A percentile compares a stretch with the other conserved stretches of the same genome.
phyloP scores from a whole-genome alignment of 2,113 vertebrate genomes.

The Eretmochelys imbricata region DNA sequence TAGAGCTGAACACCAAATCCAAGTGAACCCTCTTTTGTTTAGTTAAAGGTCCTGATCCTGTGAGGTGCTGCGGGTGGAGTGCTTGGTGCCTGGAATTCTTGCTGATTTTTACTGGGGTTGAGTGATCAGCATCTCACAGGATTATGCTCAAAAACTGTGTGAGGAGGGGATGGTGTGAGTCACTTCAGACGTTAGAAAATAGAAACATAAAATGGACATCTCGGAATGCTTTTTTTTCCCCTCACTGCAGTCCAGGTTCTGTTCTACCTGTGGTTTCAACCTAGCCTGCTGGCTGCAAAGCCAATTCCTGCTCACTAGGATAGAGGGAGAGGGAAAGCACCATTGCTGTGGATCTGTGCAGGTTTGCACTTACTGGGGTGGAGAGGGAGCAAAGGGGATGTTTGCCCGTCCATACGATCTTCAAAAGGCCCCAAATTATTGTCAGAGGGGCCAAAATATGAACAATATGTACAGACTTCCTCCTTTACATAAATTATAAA shows the following conservation, averaged over 20 bases:
- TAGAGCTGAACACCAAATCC: neutral
- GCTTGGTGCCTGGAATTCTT: neutral
- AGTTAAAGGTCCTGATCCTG: neutral
- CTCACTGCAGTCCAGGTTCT: neutral
- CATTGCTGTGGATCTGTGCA: neutral
- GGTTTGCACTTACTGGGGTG: neutral
- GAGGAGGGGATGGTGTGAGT: neutral
- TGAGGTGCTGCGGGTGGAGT: neutral
- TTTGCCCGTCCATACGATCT: too few species aligned
- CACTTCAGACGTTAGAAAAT: neutral
- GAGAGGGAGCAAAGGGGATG: neutral
- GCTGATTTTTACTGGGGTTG: neutral
- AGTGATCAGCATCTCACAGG: neutral
- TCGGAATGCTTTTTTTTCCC: neutral
- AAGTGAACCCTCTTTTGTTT: neutral
- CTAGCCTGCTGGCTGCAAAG: accelerated
- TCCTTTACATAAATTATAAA: too few species aligned
- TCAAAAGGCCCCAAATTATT: too few species aligned
- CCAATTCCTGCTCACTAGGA: neutral
- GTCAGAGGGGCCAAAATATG: too few species aligned
- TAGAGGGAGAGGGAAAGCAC: neutral
- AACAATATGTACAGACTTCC: too few species aligned
- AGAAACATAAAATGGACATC: neutral
- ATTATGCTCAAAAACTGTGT: neutral
- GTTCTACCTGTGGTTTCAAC: accelerated